Base-by-base conservation (phyloP, 64 coral and sea anemone species). In the Montipora sp. region DNA sequence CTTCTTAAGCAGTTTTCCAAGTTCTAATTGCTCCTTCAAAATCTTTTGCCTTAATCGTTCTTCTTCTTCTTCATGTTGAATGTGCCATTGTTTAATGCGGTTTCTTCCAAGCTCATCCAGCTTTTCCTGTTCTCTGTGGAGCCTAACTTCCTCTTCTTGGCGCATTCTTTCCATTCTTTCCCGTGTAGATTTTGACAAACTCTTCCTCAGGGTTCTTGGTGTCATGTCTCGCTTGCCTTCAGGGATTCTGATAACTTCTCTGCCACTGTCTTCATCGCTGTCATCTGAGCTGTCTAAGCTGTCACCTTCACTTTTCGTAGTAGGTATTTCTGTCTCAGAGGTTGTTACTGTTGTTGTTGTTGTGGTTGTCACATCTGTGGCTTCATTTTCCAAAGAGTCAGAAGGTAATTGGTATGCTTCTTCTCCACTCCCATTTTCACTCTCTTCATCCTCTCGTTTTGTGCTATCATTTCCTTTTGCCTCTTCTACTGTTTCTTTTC, bases 171-270 rank as follows among this genome's bases (percentile, higher is more conserved):
- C 92, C 97, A 99, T 94, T 21, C 97, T 88, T 76, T 99, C 97
- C 36, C 97, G 79, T 67, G 97, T 99, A 12, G 97, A 99, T 76
- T 99, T 99, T 3, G 97, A 99, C 65, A 99, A 86, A 60, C 94
- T 99, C 58, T 99, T 95, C 46, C 97, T 81, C 84, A 93, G 88
- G 44, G 92, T 95, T 83, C 89, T 93, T 77, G 96, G 94, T 15
- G 94, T 98, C 90, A 93, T 90, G 69, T 95, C 91, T 47, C 94
- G 23, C 8, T 88, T 19, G 60, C 83, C 76, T 45, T 75, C 74
- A 15, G 19, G 18, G 20, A 21, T 36, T n/a, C 43, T 51, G 47
- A 93, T 92, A 23, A 93, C 87, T 47, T 90, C 94, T 7, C 78
- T 73, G 58, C 94, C 97, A 58, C 83, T 85, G 75, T 91, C 92